These are phyloP conservation scores for Fabriciana adippe DNA, from an alignment of 2,888 invertebrate species.

Conservation along the genomic window DNA sequence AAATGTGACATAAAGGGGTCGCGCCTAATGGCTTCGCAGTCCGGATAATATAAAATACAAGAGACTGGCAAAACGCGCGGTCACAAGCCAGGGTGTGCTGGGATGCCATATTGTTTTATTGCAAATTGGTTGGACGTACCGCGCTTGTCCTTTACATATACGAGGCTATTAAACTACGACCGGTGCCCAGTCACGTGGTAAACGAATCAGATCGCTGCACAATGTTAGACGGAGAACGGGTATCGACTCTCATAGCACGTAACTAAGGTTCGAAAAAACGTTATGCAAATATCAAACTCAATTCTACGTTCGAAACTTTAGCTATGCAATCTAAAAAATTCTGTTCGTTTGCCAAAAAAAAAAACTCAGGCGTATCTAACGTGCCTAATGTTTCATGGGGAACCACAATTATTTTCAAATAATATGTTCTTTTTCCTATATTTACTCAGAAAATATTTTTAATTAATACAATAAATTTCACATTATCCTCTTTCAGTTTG, in stretches of 20 bases:
- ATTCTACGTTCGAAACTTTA: conserved; percentile 34
- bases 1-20: conserved; percentile 61
- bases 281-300: conserved; percentile 37
- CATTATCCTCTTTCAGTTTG: background rate
- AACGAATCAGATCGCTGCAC: conserved; percentile 78
- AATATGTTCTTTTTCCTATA: background rate
- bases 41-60: conserved; percentile 52
- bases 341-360: conserved; percentile 33
- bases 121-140: conserved; percentile 81
- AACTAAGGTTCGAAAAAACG: conserved; percentile 43
- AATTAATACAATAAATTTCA: background rate
- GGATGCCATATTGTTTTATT: conserved; percentile 80
- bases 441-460: background rate
- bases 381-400: conserved; percentile 29
- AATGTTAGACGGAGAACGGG: conserved; percentile 57
- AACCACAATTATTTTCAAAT: conserved; percentile 4
- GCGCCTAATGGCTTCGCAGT: conserved; percentile 60
- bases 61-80: conserved; percentile 45
- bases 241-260: conserved; percentile 54
- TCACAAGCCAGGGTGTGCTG: conserved; percentile 60
- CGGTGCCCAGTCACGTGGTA: conserved; percentile 79
- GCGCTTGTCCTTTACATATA: conserved; percentile 81
- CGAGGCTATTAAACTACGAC: conserved; percentile 78
- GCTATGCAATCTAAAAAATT: conserved; percentile 38
- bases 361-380: conserved; percentile 34